Evolutionary conservation across 2,888 invertebrate genomes (phyloP).

Genomic region (Agrotis ipsilon): DNA sequence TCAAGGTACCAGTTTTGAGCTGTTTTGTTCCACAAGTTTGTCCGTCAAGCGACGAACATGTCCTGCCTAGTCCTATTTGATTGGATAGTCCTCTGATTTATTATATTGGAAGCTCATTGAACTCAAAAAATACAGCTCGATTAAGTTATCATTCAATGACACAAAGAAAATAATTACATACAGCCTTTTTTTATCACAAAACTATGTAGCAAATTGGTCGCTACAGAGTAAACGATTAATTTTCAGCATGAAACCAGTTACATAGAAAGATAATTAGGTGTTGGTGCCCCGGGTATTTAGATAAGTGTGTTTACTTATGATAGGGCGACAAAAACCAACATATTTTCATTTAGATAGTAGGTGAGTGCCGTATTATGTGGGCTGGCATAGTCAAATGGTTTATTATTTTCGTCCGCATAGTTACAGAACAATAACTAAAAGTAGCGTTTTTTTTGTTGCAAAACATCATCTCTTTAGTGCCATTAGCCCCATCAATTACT

Average conservation of each 20-base stretch:
- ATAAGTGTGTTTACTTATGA: constrained; percentile 58
- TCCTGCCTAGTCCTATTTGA: too few relatives aligned
- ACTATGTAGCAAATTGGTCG: constrained; percentile 22
- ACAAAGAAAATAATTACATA: constrained; percentile 11
- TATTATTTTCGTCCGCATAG: neutral
- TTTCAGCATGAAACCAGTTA: constrained; percentile 33
- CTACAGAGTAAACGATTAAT: constrained; percentile 26
- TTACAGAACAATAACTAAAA: too few relatives aligned
- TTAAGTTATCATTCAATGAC: constrained; percentile 4
- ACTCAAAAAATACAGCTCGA: neutral
- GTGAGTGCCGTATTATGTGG: constrained; percentile 15
- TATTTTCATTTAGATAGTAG: constrained; percentile 62
- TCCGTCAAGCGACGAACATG: too few relatives aligned
- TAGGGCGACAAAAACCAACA: constrained; percentile 61
- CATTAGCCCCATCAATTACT: too few relatives aligned
- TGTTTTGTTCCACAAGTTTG: too few relatives aligned
- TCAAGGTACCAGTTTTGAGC: too few relatives aligned
- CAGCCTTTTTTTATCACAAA: constrained; percentile 15
- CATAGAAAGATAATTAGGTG: constrained; percentile 41
- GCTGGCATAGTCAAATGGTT: neutral
- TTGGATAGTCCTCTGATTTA: too few relatives aligned
- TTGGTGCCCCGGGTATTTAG: constrained; percentile 30
- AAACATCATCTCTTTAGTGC: too few relatives aligned
- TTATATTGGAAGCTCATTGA: too few relatives aligned
- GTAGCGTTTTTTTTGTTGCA: too few relatives aligned